Evolutionary conservation across 2,797 vertebrate genomes (phyloP).

Genomic region (Enteromius paludinosus): DNA sequence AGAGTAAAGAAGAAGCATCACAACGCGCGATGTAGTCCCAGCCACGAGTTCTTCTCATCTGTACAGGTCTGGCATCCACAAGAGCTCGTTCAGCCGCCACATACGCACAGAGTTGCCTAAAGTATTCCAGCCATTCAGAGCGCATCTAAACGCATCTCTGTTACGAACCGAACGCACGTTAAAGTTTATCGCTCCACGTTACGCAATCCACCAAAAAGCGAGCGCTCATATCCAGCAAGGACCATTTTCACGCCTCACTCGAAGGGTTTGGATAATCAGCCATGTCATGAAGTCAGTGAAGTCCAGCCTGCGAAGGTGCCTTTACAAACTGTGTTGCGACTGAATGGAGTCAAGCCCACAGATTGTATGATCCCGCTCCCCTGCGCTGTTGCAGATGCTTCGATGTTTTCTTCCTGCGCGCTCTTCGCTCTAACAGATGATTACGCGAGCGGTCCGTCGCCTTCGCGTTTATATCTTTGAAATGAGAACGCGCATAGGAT

Average conservation of each 20-base stretch:
- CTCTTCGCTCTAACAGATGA: constrained; percentile 26
- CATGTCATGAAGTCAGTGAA: neutral
- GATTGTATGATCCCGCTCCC: constrained; percentile 37
- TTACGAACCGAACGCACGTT: constrained; percentile 14
- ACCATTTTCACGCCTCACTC: constrained; percentile 16
- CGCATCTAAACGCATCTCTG: constrained; percentile 34
- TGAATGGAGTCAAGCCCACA: constrained; percentile 32
- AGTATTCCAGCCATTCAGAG: constrained; percentile 49
- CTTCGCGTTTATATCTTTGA: neutral
- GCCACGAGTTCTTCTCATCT: constrained; percentile 65
- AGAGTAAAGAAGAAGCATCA: constrained; percentile 84
- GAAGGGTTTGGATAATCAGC: constrained; percentile 5
- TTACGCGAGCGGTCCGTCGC: neutral
- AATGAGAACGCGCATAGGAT: constrained; percentile 20
- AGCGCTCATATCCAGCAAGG: constrained; percentile 7
- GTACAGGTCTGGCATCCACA: constrained; percentile 61
- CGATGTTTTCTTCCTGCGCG: constrained; percentile 27
- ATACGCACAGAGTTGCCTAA: constrained; percentile 50
- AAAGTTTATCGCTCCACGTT: constrained; percentile 61
- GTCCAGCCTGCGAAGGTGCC: neutral
- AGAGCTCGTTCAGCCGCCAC: constrained; percentile 60
- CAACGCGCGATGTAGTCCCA: constrained; percentile 77
- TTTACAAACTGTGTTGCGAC: neutral
- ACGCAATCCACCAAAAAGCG: constrained; percentile 51
- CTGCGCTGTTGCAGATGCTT: constrained; percentile 49